Evolutionary conservation across 2,888 invertebrate species (phyloP).

Genomic region (Malacosoma neustria): DNA sequence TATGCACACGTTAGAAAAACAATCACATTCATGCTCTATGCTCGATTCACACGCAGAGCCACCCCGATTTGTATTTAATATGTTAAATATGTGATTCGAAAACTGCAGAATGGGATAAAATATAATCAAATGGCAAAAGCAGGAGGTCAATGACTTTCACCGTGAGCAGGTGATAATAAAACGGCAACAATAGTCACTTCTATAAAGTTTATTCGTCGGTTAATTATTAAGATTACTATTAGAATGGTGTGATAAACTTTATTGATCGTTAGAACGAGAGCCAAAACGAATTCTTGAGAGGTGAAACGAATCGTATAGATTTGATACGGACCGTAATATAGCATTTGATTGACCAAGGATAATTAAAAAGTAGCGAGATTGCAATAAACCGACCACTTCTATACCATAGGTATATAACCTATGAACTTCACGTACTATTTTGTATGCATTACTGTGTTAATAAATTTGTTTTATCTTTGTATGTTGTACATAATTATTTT

Average conservation of each 20-base stretch:
- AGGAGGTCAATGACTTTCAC: constrained; percentile 36
- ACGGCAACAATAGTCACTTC: constrained; percentile 34
- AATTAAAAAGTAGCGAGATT: constrained; percentile 60
- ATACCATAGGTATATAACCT: constrained; percentile 11
- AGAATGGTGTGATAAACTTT: constrained; percentile 66
- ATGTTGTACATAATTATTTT: too few relatives aligned
- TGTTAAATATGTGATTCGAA: too few relatives aligned
- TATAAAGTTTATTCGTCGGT: constrained; percentile 48
- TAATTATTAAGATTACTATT: constrained; percentile 63
- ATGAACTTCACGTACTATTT: neutral
- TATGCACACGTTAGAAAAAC: too few relatives aligned
- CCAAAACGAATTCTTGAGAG: constrained; percentile 51
- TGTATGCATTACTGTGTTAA: too few relatives aligned
- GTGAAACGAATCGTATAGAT: constrained; percentile 46
- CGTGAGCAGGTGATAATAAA: constrained; percentile 25
- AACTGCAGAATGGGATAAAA: too few relatives aligned
- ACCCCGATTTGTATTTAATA: too few relatives aligned
- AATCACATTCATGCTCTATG: too few relatives aligned
- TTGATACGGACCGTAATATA: constrained; percentile 40
- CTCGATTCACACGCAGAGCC: too few relatives aligned
- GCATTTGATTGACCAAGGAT: constrained; percentile 52
- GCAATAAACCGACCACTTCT: constrained; percentile 22
- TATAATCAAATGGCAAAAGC: neutral
- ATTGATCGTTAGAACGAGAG: constrained; percentile 59
- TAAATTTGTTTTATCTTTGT: too few relatives aligned